Percentiles rank a stretch among this genome's conserved stretches.
These are phyloP conservation scores for Mylabris sibirica DNA, from an alignment of 2,888 invertebrate genomes.

Conservation along the genomic window DNA sequence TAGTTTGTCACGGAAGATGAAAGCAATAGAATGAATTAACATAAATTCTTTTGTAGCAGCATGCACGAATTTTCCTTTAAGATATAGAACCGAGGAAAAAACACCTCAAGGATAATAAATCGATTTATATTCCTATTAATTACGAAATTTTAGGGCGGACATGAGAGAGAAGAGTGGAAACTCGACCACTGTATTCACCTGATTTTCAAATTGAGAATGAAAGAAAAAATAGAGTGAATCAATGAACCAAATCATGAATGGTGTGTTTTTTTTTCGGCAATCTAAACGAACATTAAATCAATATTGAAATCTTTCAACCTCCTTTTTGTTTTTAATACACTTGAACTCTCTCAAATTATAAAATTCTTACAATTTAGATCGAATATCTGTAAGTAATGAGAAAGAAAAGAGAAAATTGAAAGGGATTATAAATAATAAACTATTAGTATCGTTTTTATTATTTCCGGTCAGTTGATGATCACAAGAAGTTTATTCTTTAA, in stretches of 20 bases:
- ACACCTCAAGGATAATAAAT: background rate
- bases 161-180: background rate
- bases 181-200: background rate
- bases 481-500: background rate
- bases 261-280: background rate
- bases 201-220: background rate
- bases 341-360: background rate
- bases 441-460: no score
- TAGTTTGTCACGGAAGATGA: background rate
- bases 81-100: background rate
- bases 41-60: slow-evolving; percentile 2
- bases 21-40: background rate
- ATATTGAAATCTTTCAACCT: slow-evolving; percentile 4
- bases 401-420: background rate
- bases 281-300: background rate
- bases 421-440: background rate
- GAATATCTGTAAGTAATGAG: background rate
- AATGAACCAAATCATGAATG: slow-evolving; percentile 2
- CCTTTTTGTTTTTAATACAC: background rate
- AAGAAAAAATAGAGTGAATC: background rate
- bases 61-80: background rate
- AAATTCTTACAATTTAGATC: background rate
- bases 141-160: no score
- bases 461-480: slow-evolving; percentile 1
- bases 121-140: slow-evolving; percentile 4